Base-by-base conservation (phyloP, 92 coral and sea anemone genomes). In the Palythoa grandiflora region DNA sequence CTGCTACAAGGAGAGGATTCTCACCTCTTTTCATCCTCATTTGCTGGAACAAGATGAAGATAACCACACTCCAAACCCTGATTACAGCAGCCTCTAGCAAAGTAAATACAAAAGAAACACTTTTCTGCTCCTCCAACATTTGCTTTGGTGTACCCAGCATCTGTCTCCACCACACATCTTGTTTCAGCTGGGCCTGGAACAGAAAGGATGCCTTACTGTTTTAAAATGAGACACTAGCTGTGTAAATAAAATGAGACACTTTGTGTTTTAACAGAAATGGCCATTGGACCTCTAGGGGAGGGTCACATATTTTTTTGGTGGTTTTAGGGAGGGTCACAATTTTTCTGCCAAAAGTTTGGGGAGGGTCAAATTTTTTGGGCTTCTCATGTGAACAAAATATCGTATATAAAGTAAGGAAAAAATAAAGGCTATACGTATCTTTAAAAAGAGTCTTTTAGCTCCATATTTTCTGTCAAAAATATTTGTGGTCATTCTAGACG, bases 111-210 rank as follows among this genome's bases (percentile, higher is more conserved):
- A 89, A 90, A 97, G 75, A 92, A 93, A 63, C 93, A 96, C 87
- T 92, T 97, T 90, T 87, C 94, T 86, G 93, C 85, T 44, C 94
- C 99, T 74, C 90, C 87, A 48, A 92, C 75, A 74, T 78, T 94
- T 21, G 99, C 99, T 71, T 96, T 97, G 13, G 99, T 95, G 83
- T 73, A 94, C 10, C 99, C 99, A n/a, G 99, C 99, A 92, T 97
- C 98, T 78, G 93, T 91, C 19, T 87, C 93, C 9, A 97, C 44
- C 44, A 91, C 94, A 77, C 99, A 97, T 48, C 94, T 92, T 37
- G 99, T 97, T 84, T 97, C 98, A 37, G 99, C 96, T 6, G 98
- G 98, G 1, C 96, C 99, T 97, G 78, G 51, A 55, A 75, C 38
- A 11, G 85, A 51, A 84, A 38, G 78, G 48, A 73, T 12, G 16